phyloP scores from a whole-genome alignment of 37 sponge, comb jelly and placozoan genomes.

The Agelas oroides region DNA sequence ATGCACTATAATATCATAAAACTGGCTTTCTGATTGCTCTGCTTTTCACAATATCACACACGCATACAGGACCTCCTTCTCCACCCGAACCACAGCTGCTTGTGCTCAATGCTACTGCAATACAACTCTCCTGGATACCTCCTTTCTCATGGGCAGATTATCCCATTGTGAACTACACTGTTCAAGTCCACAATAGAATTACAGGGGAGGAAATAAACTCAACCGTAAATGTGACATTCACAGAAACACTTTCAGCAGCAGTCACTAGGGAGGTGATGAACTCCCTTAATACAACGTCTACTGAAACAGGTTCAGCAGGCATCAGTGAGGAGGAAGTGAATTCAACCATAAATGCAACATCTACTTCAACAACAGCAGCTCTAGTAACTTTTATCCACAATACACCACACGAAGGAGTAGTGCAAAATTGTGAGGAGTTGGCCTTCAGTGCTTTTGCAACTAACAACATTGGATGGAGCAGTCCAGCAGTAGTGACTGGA shows the following conservation, averaged over 20 bases:
- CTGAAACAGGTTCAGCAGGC: too few relatives aligned
- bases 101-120: not conserved
- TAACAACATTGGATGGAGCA: conserved; percentile 2
- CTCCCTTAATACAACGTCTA: too few relatives aligned
- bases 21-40: too few relatives aligned
- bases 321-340: too few relatives aligned
- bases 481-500: not conserved
- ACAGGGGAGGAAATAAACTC: not conserved
- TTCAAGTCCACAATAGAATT: not conserved
- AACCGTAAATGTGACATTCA: too few relatives aligned
- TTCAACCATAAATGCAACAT: too few relatives aligned
- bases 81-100: not conserved
- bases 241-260: too few relatives aligned
- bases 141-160: conserved; percentile 17
- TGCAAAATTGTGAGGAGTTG: not conserved
- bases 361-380: too few relatives aligned
- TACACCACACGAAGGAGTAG: not conserved
- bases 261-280: too few relatives aligned
- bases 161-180: conserved; percentile 11
- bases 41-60: too few relatives aligned
- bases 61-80: not conserved
- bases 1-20: too few relatives aligned
- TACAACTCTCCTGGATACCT: conserved; percentile 2
- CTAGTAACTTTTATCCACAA: too few relatives aligned
- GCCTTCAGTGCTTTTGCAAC: not conserved